Evolutionary conservation across 1,140 invertebrate species (phyloP).

Genomic region (Nebria ingens): DNA sequence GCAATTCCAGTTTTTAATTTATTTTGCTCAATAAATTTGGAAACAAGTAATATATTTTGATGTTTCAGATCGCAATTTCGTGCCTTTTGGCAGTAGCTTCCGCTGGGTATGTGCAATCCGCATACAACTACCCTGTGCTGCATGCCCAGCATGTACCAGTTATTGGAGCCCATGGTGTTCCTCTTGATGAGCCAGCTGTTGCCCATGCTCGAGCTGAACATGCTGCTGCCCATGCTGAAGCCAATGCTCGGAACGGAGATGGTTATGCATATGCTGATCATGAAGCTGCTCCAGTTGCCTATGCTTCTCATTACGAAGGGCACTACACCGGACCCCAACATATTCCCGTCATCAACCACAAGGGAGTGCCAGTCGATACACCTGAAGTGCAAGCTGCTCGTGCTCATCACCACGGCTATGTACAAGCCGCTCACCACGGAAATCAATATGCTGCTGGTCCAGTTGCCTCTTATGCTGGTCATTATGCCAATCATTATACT

Average conservation of each 20-base stretch:
- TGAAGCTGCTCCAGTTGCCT: conserved; percentile 8
- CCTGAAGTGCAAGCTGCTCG: conserved; percentile 38
- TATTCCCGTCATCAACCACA: conserved; percentile 26
- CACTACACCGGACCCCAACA: conserved; percentile 27
- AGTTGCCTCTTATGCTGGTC: neutral
- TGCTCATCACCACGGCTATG: conserved; percentile 39
- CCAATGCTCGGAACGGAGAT: conserved; percentile 30
- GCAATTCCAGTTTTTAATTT: no score
- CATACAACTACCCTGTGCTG: neutral
- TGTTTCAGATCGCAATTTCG: neutral
- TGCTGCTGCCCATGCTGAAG: conserved; percentile 44
- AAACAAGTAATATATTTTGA: no score
- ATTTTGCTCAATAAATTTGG: no score
- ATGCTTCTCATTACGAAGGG: neutral
- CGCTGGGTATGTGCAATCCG: neutral
- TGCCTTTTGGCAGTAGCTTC: neutral
- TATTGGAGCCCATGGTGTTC: conserved; percentile 15
- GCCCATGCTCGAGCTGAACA: conserved; percentile 42
- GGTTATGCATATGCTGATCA: no score
- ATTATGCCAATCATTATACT: neutral
- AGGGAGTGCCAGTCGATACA: conserved; percentile 27
- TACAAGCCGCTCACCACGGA: conserved; percentile 20
- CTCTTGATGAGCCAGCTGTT: conserved; percentile 19
- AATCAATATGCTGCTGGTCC: no score
- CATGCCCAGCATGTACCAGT: conserved; percentile 6